Conservation (phyloP, 1,140 invertebrate genomes). For the Tribolium castaneum region DNA sequence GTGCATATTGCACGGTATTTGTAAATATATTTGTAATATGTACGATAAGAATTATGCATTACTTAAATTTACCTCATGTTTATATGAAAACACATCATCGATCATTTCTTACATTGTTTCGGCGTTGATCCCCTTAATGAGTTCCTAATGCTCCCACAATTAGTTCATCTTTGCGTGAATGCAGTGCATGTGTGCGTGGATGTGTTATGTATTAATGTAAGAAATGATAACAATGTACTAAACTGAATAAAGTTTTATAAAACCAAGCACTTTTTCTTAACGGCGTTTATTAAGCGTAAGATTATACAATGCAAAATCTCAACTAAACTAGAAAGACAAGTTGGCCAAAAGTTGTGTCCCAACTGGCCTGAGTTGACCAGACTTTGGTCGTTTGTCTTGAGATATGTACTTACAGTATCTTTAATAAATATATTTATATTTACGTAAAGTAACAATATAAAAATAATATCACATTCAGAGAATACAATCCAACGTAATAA, state of each 20-base stretch:
- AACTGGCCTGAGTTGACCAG: not conserved
- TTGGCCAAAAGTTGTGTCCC: not conserved
- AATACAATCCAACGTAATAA: constrained; percentile 31
- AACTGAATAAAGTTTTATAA: constrained; percentile 7
- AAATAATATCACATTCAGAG: constrained; percentile 42
- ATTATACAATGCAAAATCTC: constrained; percentile 16
- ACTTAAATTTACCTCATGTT: constrained; percentile 33
- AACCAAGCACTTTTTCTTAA: not conserved
- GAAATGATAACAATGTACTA: constrained; percentile 22
- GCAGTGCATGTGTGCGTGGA: not conserved
- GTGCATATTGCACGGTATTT: constrained; percentile 36
- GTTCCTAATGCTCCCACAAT: constrained; percentile 9
- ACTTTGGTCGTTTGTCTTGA: not conserved
- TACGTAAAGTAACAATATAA: constrained; percentile 42
- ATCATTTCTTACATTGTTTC: constrained; percentile 29
- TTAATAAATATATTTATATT: constrained; percentile 24
- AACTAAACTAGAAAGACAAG: constrained; percentile 11
- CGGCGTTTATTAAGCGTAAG: constrained; percentile 15
- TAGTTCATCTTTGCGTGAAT: not conserved
- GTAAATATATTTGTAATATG: constrained; percentile 43
- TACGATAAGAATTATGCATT: constrained; percentile 30
- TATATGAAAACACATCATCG: constrained; percentile 16
- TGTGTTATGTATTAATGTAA: constrained; percentile 29
- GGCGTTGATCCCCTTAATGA: not conserved
- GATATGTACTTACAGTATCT: not conserved